A percentile compares a stretch with the other conserved stretches of the same genome.
phyloP scores from a whole-genome alignment of 2,113 vertebrate genomes.

The Raja brachyura region DNA sequence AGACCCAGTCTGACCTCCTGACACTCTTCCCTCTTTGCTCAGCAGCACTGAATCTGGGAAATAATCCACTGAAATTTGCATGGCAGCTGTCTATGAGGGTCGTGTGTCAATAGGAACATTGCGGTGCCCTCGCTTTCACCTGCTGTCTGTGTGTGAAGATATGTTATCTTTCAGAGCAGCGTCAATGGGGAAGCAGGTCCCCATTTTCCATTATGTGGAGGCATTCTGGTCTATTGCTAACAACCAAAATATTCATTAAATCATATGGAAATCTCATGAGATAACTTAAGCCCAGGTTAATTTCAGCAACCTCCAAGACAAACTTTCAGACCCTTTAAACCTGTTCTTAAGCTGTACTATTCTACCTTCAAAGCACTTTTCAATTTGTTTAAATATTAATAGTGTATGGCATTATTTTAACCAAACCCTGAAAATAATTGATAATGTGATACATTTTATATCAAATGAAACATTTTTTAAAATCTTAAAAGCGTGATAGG shows the following conservation, averaged over 20 bases:
- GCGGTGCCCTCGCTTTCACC: neutral
- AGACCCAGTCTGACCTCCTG: constrained; percentile 21
- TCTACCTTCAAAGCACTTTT: too few species aligned
- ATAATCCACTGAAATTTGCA: neutral
- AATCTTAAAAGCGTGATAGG: too few species aligned
- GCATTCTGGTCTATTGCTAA: neutral
- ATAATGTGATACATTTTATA: neutral
- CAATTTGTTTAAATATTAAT: neutral
- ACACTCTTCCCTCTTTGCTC: constrained; percentile 33
- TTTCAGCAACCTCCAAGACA: neutral
- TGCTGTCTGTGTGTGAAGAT: neutral
- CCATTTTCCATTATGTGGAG: neutral
- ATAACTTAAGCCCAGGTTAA: neutral
- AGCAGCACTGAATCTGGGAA: constrained; percentile 17
- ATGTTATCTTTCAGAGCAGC: neutral
- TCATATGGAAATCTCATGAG: neutral
- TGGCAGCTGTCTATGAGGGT: constrained; percentile 12
- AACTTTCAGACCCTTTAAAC: neutral
- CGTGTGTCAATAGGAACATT: neutral
- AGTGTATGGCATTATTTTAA: neutral
- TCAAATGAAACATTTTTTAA: too few species aligned
- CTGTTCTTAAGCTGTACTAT: too few species aligned
- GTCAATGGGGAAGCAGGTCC: neutral
- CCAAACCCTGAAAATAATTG: neutral
- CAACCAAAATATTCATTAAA: neutral